phyloP scores from a whole-genome alignment of 2,888 invertebrate species.

The Yponomeuta sedellus region DNA sequence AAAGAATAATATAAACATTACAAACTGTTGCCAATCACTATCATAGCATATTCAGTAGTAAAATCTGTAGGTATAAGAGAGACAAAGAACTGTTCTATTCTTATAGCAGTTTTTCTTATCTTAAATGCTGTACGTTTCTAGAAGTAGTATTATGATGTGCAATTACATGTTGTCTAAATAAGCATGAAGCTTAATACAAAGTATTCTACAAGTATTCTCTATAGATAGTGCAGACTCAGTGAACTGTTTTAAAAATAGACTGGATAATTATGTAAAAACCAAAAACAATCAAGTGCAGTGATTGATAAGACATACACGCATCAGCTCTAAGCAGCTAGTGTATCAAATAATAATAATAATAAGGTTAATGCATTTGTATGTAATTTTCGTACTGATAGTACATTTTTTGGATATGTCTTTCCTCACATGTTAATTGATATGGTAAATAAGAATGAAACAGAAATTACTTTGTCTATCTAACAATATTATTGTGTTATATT shows the following conservation, averaged over 20 bases:
- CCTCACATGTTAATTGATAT: not conserved
- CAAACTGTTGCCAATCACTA: conserved; percentile 62
- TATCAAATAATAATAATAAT: no score
- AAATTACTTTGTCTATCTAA: not conserved
- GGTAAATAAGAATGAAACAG: not conserved
- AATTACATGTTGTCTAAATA: conserved; percentile 9
- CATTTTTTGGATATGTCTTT: not conserved
- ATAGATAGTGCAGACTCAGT: no score
- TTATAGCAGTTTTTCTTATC: not conserved
- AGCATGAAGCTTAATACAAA: not conserved
- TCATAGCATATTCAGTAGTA: conserved; percentile 23
- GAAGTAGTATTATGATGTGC: not conserved
- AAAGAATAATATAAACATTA: conserved; percentile 74
- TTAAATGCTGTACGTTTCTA: not conserved
- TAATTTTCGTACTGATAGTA: not conserved
- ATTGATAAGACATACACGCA: no score
- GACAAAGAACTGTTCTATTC: not conserved
- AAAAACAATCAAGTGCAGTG: no score
- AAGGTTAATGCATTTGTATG: not conserved
- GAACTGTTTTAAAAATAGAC: no score
- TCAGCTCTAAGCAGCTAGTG: no score
- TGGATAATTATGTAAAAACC: no score
- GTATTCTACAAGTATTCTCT: no score
- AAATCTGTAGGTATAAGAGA: not conserved
- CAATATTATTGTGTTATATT: not conserved